phyloP scores from a whole-genome alignment of 2,888 invertebrate species.

The Pristionchus exspectatus region DNA sequence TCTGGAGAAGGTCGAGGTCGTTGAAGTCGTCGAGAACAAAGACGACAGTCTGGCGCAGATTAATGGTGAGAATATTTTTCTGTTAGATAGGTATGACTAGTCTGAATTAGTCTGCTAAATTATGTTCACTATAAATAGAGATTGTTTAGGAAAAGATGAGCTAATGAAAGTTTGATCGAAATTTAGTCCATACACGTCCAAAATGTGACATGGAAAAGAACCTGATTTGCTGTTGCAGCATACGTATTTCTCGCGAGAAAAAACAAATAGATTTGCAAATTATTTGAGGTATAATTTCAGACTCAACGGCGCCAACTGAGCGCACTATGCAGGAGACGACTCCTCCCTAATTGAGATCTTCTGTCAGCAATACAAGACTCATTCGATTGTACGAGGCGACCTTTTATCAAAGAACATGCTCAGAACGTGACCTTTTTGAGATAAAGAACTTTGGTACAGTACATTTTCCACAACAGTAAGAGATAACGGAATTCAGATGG shows the following conservation, averaged over 20 bases:
- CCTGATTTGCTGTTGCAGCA: no score
- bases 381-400: conserved; percentile 20
- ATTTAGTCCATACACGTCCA: no score
- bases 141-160: not conserved
- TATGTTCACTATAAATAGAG: no score
- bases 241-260: no score
- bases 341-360: not conserved
- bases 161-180: no score
- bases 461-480: not conserved
- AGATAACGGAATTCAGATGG: no score
- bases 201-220: no score
- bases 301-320: not conserved
- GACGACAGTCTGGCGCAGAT: not conserved
- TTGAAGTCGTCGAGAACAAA: not conserved
- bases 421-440: conserved; percentile 10
- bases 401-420: not conserved
- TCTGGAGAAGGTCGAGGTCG: not conserved
- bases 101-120: no score
- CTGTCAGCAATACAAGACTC: conserved; percentile 14
- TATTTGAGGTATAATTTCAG: not conserved
- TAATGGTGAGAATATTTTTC: not conserved
- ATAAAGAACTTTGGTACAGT: conserved; percentile 33
- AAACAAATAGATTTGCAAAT: not conserved
- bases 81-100: no score
- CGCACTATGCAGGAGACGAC: not conserved